Conservation (phyloP, 2,797 vertebrate genomes). For the Urosaurus nigricauda region DNA sequence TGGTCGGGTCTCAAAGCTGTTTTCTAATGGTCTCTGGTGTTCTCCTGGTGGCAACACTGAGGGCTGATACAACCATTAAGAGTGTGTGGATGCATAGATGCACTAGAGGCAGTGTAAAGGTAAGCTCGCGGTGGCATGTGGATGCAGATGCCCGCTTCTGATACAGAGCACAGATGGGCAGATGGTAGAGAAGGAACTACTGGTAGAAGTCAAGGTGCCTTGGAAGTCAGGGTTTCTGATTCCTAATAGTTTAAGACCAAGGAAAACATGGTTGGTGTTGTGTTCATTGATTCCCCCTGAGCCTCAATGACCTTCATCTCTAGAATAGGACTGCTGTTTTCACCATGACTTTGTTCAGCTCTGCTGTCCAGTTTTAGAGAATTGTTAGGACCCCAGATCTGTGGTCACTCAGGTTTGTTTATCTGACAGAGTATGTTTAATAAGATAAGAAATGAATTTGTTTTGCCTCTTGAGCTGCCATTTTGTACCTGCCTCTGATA, state of each 20-base stretch:
- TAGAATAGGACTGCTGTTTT: too few relatives aligned
- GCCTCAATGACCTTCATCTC: too few relatives aligned
- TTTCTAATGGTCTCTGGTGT: background rate
- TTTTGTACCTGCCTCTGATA: too few relatives aligned
- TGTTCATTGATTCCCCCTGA: background rate
- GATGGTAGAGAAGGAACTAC: too few relatives aligned
- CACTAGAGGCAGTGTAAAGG: background rate
- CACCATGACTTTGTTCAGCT: too few relatives aligned
- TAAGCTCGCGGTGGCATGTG: background rate
- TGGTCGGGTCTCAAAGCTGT: background rate
- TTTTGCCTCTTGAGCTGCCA: too few relatives aligned
- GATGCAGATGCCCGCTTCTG: background rate
- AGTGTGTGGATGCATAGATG: background rate
- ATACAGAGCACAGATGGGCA: background rate
- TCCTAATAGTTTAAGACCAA: background rate
- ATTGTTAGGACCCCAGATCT: too few relatives aligned
- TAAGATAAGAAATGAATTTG: too few relatives aligned
- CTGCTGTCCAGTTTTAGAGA: too few relatives aligned
- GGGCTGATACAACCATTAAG: background rate
- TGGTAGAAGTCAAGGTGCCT: too few relatives aligned
- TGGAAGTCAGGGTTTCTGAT: background rate
- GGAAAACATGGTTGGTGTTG: background rate
- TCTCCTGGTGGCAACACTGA: background rate
- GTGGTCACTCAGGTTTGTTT: too few relatives aligned
- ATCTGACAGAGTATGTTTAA: too few relatives aligned